Evolutionary conservation across 2,888 invertebrate species (phyloP), one percentile per base, ranked within the genome.

Genomic region (Drosophila anceps): DNA sequence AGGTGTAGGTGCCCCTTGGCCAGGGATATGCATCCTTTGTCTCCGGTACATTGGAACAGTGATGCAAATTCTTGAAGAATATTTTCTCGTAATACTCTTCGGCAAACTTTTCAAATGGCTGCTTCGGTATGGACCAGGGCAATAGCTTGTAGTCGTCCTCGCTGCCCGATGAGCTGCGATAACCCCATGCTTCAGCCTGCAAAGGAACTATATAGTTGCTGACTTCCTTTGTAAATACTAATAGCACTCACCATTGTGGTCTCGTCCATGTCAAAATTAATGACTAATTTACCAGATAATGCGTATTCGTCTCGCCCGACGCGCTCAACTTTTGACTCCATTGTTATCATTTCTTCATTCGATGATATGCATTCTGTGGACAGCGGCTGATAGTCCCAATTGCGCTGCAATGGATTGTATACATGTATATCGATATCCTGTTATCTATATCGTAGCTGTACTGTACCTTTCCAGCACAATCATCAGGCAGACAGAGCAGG

Each of bases 321-420:
- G 2, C 67, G 65, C 0, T 69, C 69, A 8, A 83, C 29, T 0
- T 33, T 33, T 0, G 57, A 7, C 0, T 3, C 10, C 0, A 71
- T 0, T 1, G 54, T 63, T 0, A 68, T 0, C n/a, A 29, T 27
- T 1, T 29, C 24, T 1, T 48, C 46, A 24, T 78, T 62, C 9
- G 58, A 4, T 6, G 48, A 41, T 15, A 0, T 10, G 13, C 6
- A 0, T 0, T 37, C 33, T 0, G 86, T 2, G 2, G 68, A 72
- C 0, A 84, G 1, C 0, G 78, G 64, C 12, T 82, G 80, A 15
- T 84, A 84, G 1, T 80, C 78, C 87, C 86, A 84, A 0, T 48
- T 60, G 8, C 86, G 82, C 84, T 84, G 27, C 1, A 35, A 27
- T 10, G 2, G 13, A 41, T 31, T 0, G 4, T 9, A 31, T 29